phyloP scores from a whole-genome alignment of 2,113 vertebrate genomes.

The Penelope pileata region DNA sequence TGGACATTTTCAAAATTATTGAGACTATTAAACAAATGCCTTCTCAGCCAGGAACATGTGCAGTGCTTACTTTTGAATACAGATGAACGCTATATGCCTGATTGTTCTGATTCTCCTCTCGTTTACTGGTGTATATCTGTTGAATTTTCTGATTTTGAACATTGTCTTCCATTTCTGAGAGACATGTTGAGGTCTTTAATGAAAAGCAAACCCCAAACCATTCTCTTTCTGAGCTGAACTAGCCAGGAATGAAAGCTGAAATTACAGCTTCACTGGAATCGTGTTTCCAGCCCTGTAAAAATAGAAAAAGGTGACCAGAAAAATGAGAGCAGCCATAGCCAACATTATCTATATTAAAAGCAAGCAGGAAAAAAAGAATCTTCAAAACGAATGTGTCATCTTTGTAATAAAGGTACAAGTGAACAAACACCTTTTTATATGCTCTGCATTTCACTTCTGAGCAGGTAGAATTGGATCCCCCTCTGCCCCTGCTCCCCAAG shows the following conservation, averaged over 20 bases:
- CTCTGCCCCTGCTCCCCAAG: neutral
- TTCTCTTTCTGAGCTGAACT: neutral
- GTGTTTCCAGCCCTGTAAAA: neutral
- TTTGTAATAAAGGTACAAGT: neutral
- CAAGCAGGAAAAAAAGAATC: neutral
- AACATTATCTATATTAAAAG: neutral
- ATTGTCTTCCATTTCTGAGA: neutral
- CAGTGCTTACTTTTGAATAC: neutral
- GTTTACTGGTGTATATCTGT: neutral
- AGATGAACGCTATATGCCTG: neutral
- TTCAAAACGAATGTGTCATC: neutral
- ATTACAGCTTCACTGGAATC: neutral
- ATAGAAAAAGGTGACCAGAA: neutral
- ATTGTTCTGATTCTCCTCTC: neutral
- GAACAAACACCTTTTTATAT: neutral
- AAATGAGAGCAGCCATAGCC: neutral
- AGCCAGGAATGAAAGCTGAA: slow-evolving; percentile 1
- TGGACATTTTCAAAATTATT: neutral
- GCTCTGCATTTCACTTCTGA: neutral
- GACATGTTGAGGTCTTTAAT: neutral
- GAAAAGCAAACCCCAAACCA: neutral
- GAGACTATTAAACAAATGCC: neutral
- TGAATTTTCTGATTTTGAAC: neutral
- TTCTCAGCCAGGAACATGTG: neutral
- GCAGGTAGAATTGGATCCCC: neutral